Evolutionary conservation across 1,140 invertebrate species (phyloP).

Genomic region (Papilio helenus): DNA sequence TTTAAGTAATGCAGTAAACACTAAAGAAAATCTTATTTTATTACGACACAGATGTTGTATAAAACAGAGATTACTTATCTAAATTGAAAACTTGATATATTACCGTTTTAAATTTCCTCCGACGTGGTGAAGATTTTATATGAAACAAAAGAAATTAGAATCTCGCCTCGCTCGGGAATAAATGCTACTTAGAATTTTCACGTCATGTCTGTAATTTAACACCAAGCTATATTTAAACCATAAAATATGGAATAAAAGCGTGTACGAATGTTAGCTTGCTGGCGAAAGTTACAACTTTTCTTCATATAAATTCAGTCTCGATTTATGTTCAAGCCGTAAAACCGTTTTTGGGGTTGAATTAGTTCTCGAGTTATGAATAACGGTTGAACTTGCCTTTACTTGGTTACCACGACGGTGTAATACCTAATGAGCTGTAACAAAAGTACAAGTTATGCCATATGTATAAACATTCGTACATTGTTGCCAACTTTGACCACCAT

Average conservation of each 20-base stretch:
- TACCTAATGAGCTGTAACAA: slow-evolving; percentile 38
- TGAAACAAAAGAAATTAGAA: slow-evolving; percentile 29
- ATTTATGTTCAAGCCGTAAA: slow-evolving; percentile 70
- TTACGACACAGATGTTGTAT: neutral
- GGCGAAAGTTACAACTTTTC: slow-evolving; percentile 44
- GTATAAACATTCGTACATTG: neutral
- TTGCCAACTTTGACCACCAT: neutral
- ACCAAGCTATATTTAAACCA: slow-evolving; percentile 16
- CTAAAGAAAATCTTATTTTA: neutral
- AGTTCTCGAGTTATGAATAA: slow-evolving; percentile 69
- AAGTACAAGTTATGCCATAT: neutral
- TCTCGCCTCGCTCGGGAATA: slow-evolving; percentile 1
- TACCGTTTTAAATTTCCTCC: slow-evolving; percentile 18
- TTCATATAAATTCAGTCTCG: slow-evolving; percentile 55
- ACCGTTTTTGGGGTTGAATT: slow-evolving; percentile 63
- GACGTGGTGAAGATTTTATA: neutral
- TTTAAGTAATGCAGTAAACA: neutral
- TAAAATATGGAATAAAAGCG: slow-evolving; percentile 36
- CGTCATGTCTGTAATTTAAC: slow-evolving; percentile 36
- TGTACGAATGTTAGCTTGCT: neutral
- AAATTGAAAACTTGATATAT: slow-evolving; percentile 12
- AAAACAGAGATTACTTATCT: neutral
- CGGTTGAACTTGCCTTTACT: slow-evolving; percentile 55
- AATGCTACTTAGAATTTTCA: slow-evolving; percentile 32
- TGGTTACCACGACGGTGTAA: slow-evolving; percentile 25